Evolutionary conservation across 2,888 invertebrate species (phyloP).

Genomic region (Dinocampus coccinellae): DNA sequence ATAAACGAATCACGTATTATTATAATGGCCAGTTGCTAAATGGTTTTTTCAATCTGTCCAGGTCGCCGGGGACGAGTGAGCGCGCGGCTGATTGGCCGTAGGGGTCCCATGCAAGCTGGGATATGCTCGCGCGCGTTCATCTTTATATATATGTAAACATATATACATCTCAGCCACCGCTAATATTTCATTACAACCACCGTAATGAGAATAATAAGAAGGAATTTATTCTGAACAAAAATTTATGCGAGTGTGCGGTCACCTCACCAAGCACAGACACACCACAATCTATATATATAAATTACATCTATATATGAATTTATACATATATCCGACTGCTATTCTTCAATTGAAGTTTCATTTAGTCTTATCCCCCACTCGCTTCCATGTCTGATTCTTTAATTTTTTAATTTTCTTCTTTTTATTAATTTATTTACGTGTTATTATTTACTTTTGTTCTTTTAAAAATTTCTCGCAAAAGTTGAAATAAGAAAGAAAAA

Average conservation of each 20-base stretch:
- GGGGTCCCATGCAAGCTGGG: constrained; percentile 19
- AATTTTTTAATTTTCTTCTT: constrained; percentile 4
- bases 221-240: constrained; percentile 60
- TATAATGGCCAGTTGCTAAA: constrained; percentile 70
- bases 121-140: background rate
- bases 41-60: constrained; percentile 67
- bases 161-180: constrained; percentile 43
- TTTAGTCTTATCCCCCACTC: constrained; percentile 22
- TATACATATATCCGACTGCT: constrained; percentile 10
- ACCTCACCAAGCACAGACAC: constrained; percentile 2
- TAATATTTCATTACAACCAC: constrained; percentile 67
- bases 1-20: constrained; percentile 70
- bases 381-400: background rate
- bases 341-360: constrained; percentile 37
- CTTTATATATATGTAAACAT: constrained; percentile 2
- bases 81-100: constrained; percentile 35
- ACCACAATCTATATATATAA: constrained; percentile 25
- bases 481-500: constrained; percentile 10
- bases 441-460: too few relatives aligned
- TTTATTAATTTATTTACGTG: background rate
- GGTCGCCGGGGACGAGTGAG: constrained; percentile 40
- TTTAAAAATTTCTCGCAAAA: background rate
- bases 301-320: constrained; percentile 22
- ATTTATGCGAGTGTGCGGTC: constrained; percentile 16
- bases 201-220: constrained; percentile 68